A percentile compares a stretch with the other conserved stretches of the same genome.
phyloP scores from a whole-genome alignment of 2,888 invertebrate genomes.

The Eretmocerus hayati region DNA sequence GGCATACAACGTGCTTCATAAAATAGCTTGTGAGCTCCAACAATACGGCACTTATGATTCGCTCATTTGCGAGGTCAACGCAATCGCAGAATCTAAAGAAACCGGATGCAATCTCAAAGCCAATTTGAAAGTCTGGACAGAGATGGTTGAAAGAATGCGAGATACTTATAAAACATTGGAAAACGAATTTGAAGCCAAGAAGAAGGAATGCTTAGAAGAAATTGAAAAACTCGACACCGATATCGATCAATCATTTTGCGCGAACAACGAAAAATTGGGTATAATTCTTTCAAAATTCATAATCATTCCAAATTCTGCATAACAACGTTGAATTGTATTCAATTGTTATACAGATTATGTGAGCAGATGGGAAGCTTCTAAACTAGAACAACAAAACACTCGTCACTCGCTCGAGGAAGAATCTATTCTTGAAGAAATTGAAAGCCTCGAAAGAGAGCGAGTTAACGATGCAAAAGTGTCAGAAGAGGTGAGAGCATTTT shows the following conservation, averaged over 20 bases:
- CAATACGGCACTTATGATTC: constrained; percentile 22
- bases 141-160: constrained; percentile 25
- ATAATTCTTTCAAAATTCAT: too few species aligned
- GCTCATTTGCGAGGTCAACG: constrained; percentile 29
- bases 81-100: constrained; percentile 25
- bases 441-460: constrained; percentile 16
- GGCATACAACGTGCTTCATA: constrained; percentile 9
- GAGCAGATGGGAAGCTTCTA: constrained; percentile 31
- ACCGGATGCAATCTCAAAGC: constrained; percentile 28
- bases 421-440: constrained; percentile 25
- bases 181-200: constrained; percentile 21
- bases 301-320: too few species aligned
- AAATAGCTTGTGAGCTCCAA: constrained; percentile 20
- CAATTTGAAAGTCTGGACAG: constrained; percentile 29
- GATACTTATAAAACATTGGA: constrained; percentile 26
- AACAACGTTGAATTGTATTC: background rate
- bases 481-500: constrained; percentile 25
- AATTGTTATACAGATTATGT: constrained; percentile 30
- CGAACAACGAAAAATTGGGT: constrained; percentile 17
- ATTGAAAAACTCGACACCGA: background rate
- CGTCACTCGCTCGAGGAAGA: constrained; percentile 24
- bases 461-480: constrained; percentile 28
- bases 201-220: constrained; percentile 14
- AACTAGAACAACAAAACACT: constrained; percentile 31
- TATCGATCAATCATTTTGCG: constrained; percentile 14